These are phyloP conservation scores for Anthopleura sola DNA, from an alignment of 64 coral and sea anemone species.

Conservation along the genomic window DNA sequence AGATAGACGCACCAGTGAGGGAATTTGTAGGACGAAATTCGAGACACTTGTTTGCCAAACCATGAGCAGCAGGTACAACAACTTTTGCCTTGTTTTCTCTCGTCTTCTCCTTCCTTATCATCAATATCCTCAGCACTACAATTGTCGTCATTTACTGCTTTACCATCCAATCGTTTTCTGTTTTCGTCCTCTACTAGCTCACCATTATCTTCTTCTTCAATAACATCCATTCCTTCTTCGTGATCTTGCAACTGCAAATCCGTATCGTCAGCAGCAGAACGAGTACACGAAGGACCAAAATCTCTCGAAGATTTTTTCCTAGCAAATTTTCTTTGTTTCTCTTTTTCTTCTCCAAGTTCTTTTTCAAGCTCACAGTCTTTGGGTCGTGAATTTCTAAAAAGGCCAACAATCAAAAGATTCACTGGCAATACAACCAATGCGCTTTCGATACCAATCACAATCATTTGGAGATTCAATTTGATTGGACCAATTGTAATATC, in stretches of 20 bases:
- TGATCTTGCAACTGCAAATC: background rate
- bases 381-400: constrained; percentile 56
- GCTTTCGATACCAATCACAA: constrained; percentile 58
- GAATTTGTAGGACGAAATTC: background rate
- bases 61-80: background rate
- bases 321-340: background rate
- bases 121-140: background rate
- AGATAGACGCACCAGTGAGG: constrained; percentile 63
- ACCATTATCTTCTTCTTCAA: background rate
- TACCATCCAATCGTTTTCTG: background rate
- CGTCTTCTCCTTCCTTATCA: background rate
- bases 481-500: constrained; percentile 56
- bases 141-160: background rate
- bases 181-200: background rate
- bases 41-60: background rate
- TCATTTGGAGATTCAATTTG: constrained; percentile 34
- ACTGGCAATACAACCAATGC: constrained; percentile 58
- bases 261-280: background rate
- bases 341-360: background rate
- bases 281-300: background rate
- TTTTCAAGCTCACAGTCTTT: constrained; percentile 15
- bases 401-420: constrained; percentile 58
- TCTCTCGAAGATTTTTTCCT: background rate
- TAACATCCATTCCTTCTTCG: background rate
- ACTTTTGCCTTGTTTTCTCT: background rate